Evolutionary conservation across 92 coral and sea anemone genomes (phyloP).

Genomic region (Chrysogorgia sp.): DNA sequence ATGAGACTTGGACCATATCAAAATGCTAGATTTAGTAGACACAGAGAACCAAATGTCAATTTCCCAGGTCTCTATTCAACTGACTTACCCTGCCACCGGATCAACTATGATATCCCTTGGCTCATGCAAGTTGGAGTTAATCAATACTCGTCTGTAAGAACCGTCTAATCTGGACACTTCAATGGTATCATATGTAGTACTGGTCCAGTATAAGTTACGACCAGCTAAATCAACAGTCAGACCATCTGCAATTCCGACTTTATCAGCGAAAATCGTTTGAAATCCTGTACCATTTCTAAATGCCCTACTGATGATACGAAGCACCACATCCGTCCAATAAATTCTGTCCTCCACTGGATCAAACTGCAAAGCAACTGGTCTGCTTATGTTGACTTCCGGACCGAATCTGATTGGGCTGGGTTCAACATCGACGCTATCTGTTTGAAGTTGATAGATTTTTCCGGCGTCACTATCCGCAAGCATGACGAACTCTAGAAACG

Average conservation of each 20-base stretch:
- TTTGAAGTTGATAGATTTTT: slow-evolving; percentile 31
- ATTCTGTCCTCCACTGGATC: slow-evolving; percentile 64
- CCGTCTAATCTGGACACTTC: slow-evolving; percentile 56
- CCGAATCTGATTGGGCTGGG: slow-evolving; percentile 26
- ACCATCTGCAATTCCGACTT: slow-evolving; percentile 54
- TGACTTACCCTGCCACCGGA: slow-evolving; percentile 55
- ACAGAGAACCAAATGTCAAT: no score
- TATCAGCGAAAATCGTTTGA: slow-evolving; percentile 42
- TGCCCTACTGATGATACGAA: slow-evolving; percentile 58
- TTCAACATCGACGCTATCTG: not conserved
- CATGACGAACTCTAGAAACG: slow-evolving; percentile 46
- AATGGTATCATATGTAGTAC: slow-evolving; percentile 23
- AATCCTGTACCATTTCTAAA: slow-evolving; percentile 60
- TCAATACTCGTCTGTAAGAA: slow-evolving; percentile 36
- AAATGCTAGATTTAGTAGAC: no score
- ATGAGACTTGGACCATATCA: no score
- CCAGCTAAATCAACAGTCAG: slow-evolving; percentile 53
- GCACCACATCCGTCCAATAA: slow-evolving; percentile 71
- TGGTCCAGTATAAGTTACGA: slow-evolving; percentile 63
- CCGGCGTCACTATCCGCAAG: slow-evolving; percentile 61
- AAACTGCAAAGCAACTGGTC: slow-evolving; percentile 64
- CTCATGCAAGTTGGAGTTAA: slow-evolving; percentile 19
- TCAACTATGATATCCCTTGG: slow-evolving; percentile 72
- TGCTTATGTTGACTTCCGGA: slow-evolving; percentile 15
- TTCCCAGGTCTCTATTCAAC: no score